A percentile compares a stretch with the other conserved stretches of the same genome.
These are phyloP conservation scores for Tyrophagus putrescentiae DNA, from an alignment of 1,140 invertebrate genomes.

Conservation along the genomic window DNA sequence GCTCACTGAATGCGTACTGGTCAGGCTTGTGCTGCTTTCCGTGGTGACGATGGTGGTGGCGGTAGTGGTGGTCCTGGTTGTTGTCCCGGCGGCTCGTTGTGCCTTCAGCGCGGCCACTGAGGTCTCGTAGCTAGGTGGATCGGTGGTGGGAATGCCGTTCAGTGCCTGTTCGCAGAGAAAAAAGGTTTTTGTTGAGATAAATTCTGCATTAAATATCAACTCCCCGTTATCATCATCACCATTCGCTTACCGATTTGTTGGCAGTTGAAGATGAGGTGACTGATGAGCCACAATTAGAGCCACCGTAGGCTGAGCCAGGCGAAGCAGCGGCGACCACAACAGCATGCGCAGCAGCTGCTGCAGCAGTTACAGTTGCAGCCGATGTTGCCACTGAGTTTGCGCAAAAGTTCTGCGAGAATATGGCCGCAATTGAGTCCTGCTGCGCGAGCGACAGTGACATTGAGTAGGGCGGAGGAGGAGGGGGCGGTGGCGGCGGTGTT, in stretches of 20 bases:
- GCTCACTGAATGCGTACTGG: too few relatives aligned
- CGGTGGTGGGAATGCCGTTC: conserved; percentile 52
- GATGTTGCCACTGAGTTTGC: too few relatives aligned
- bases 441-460: conserved; percentile 8
- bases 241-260: too few relatives aligned
- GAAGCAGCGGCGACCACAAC: neutral
- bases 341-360: neutral
- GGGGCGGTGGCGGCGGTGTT: conserved; percentile 16
- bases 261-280: too few relatives aligned
- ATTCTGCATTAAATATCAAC: too few relatives aligned
- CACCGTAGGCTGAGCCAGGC: neutral
- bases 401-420: too few relatives aligned
- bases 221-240: too few relatives aligned
- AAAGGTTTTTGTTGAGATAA: too few relatives aligned
- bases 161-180: too few relatives aligned
- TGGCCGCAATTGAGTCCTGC: neutral
- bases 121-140: conserved; percentile 76
- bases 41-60: neutral
- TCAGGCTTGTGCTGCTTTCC: neutral
- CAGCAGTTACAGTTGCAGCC: neutral
- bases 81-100: conserved; percentile 40
- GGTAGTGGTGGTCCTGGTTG: neutral
- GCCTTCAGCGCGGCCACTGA: conserved; percentile 70
- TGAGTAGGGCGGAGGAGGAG: conserved; percentile 26
- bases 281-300: too few relatives aligned